A percentile compares a stretch with the other conserved stretches of the same genome.
These are phyloP conservation scores for Cecidostiba fungosa DNA, from an alignment of 2,888 invertebrate species.

Conservation along the genomic window DNA sequence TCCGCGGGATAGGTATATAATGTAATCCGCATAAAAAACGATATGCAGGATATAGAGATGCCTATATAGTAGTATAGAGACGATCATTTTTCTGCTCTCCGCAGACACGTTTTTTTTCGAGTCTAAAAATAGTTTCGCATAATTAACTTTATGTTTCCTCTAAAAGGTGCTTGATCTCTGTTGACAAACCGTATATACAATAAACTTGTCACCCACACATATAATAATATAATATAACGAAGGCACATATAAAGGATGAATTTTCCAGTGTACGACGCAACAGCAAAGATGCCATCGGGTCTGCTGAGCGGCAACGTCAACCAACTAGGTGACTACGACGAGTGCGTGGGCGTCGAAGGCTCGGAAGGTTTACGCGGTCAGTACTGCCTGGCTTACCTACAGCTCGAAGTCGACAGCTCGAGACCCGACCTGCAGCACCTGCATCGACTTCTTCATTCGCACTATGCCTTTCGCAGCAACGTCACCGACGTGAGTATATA, in stretches of 20 bases:
- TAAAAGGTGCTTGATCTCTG: too few relatives aligned
- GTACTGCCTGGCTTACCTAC: slow-evolving; percentile 85
- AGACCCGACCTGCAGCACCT: slow-evolving; percentile 81
- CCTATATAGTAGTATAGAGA: too few relatives aligned
- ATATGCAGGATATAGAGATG: too few relatives aligned
- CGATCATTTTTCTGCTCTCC: too few relatives aligned
- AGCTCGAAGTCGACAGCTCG: slow-evolving; percentile 82
- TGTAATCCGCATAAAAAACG: too few relatives aligned
- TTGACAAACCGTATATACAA: neutral
- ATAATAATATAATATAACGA: too few relatives aligned
- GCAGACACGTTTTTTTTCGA: too few relatives aligned
- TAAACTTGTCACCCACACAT: neutral
- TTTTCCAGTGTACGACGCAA: slow-evolving; percentile 86
- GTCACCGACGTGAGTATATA: slow-evolving; percentile 85
- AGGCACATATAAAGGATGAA: neutral
- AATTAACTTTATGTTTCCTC: too few relatives aligned
- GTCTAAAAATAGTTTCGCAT: too few relatives aligned
- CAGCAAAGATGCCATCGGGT: slow-evolving; percentile 86
- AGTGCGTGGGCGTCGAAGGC: slow-evolving; percentile 82
- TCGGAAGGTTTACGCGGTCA: slow-evolving; percentile 82
- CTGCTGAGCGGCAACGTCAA: slow-evolving; percentile 86
- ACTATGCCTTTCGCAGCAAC: slow-evolving; percentile 85
- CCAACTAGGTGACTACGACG: slow-evolving; percentile 87
- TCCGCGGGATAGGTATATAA: too few relatives aligned
- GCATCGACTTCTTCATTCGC: slow-evolving; percentile 83